These are phyloP conservation scores for Hydropotes inermis DNA, from an alignment of 2,113 vertebrate species.

Conservation along the genomic window DNA sequence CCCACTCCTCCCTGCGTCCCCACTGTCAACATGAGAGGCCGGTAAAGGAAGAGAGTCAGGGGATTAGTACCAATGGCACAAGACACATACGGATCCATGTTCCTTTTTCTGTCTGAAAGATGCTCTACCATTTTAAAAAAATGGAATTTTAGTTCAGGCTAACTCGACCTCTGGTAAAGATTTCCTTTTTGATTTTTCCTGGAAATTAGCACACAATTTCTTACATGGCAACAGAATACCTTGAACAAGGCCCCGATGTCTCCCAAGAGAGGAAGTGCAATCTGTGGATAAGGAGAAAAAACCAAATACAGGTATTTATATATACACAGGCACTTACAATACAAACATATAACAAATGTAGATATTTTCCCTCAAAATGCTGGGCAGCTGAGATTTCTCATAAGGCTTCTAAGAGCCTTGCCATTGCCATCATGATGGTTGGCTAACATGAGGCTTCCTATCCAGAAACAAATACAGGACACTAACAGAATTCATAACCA, in stretches of 20 bases:
- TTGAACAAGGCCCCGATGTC: slow-evolving; percentile 92
- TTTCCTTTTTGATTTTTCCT: not conserved
- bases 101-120: not conserved
- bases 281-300: slow-evolving; percentile 80
- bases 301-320: not conserved
- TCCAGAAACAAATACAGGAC: not conserved
- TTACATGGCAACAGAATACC: slow-evolving; percentile 81
- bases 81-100: not conserved
- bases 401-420: not conserved
- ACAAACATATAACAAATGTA: not conserved
- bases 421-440: not conserved
- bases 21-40: not conserved
- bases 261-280: slow-evolving; percentile 94
- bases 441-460: not conserved
- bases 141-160: not conserved
- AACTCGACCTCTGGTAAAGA: not conserved
- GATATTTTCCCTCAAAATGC: not conserved
- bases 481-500: not conserved
- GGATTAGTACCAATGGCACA: not conserved
- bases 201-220: not conserved
- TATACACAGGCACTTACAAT: not conserved
- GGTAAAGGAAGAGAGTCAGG: not conserved
- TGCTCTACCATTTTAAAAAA: not conserved
- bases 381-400: not conserved
- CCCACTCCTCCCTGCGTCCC: not conserved